A percentile compares a stretch with the other conserved stretches of the same genome.
Conservation (phyloP, 64 coral and sea anemone genomes). For the Orbicella faveolata region DNA sequence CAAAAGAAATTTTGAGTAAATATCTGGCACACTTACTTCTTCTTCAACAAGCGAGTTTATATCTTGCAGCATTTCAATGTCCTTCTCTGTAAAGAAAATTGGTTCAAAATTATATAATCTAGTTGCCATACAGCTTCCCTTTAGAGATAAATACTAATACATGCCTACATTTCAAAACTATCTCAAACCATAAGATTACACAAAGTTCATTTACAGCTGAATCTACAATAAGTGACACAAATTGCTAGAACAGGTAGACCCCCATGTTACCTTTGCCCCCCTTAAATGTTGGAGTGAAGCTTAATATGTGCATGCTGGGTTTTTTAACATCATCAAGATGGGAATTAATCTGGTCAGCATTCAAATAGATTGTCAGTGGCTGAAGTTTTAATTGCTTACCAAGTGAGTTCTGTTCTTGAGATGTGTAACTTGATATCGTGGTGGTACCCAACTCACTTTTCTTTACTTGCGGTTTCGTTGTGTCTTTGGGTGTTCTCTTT, state of each 20-base stretch:
- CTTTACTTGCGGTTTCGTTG: constrained; percentile 73
- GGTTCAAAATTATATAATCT: neutral
- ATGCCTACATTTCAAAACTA: no score
- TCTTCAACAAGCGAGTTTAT: constrained; percentile 76
- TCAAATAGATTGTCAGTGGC: neutral
- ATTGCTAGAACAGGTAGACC: no score
- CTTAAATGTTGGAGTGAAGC: no score
- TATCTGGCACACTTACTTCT: constrained; percentile 41
- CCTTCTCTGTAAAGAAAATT: constrained; percentile 64
- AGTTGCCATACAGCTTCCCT: no score
- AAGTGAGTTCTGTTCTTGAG: constrained; percentile 61
- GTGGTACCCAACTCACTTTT: constrained; percentile 90
- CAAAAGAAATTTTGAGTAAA: no score
- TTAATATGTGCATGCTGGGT: no score
- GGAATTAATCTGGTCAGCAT: neutral
- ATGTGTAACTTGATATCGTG: constrained; percentile 74
- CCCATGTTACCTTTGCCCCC: no score
- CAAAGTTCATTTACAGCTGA: no score
- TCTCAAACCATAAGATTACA: no score
- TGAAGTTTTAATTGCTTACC: constrained; percentile 40
- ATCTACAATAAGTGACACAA: no score
- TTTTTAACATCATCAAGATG: no score
- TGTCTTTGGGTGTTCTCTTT: constrained; percentile 48
- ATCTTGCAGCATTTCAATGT: constrained; percentile 82
- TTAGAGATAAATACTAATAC: no score